phyloP scores from a whole-genome alignment of 2,113 vertebrate species.

The Charadrius vociferus region DNA sequence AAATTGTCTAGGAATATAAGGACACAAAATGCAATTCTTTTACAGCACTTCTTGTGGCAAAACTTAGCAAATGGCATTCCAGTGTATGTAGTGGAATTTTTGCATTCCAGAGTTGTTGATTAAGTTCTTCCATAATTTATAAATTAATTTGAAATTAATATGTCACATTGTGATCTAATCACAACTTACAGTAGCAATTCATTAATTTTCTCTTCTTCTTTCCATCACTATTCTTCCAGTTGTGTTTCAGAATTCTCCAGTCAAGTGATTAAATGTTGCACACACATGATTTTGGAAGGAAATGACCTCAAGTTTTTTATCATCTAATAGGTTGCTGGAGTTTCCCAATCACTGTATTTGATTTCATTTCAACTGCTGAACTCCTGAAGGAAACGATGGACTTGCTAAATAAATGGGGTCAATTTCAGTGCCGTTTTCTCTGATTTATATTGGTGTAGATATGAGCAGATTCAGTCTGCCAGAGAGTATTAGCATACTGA shows the following conservation, averaged over 20 bases:
- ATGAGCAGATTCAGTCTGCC: not conserved
- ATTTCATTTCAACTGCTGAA: not conserved
- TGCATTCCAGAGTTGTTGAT: not conserved
- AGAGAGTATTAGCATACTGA: not conserved
- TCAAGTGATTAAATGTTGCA: not conserved
- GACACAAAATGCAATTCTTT: not conserved
- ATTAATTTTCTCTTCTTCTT: not conserved
- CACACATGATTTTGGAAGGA: not conserved
- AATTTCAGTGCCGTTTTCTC: not conserved
- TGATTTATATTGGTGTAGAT: not conserved
- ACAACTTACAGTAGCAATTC: not conserved
- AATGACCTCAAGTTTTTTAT: not conserved
- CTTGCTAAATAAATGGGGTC: not conserved
- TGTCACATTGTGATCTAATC: not conserved
- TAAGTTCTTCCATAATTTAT: not conserved
- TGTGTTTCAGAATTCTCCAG: not conserved
- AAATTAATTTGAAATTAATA: not conserved
- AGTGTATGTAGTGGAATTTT: not conserved
- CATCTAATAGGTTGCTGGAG: not conserved
- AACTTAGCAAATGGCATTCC: not conserved
- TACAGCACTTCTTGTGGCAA: not conserved
- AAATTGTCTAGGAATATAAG: not conserved
- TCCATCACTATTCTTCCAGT: not conserved
- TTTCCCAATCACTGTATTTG: not conserved
- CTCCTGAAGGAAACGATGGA: not conserved